Evolutionary conservation across 92 coral and sea anemone genomes (phyloP).

Genomic region (Parazoanthus swiftii): DNA sequence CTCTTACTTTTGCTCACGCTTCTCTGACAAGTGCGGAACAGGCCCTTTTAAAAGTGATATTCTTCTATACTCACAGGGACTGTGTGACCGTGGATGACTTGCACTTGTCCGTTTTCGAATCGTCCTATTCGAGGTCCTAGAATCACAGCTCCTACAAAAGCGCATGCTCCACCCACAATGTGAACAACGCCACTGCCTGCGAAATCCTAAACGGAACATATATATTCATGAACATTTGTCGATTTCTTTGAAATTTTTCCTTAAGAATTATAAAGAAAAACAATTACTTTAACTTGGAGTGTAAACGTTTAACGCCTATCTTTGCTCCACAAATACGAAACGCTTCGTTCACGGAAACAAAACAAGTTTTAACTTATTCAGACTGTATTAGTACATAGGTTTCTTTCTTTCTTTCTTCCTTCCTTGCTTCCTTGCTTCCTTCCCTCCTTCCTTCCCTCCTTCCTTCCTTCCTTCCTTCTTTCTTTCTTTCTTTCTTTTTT

Average conservation of each 20-base stretch:
- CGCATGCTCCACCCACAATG: constrained; percentile 82
- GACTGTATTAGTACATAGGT: too few relatives aligned
- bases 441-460: neutral
- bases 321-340: too few relatives aligned
- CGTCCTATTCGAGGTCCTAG: constrained; percentile 91
- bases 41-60: neutral
- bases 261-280: too few relatives aligned
- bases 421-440: neutral
- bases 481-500: neutral
- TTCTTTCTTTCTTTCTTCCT: neutral
- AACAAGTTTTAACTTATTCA: too few relatives aligned
- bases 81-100: neutral
- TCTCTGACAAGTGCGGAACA: too few relatives aligned
- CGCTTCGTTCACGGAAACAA: too few relatives aligned
- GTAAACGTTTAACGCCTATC: too few relatives aligned
- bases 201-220: constrained; percentile 60
- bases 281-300: too few relatives aligned
- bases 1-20: too few relatives aligned
- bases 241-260: too few relatives aligned
- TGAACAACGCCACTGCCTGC: constrained; percentile 98
- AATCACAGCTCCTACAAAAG: constrained; percentile 78
- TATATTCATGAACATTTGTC: neutral
- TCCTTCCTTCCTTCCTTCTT: neutral
- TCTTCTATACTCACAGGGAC: constrained; percentile 56
- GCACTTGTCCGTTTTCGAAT: constrained; percentile 64